Evolutionary conservation across 2,888 invertebrate species (phyloP).

Genomic region (Netelia melanura): DNA sequence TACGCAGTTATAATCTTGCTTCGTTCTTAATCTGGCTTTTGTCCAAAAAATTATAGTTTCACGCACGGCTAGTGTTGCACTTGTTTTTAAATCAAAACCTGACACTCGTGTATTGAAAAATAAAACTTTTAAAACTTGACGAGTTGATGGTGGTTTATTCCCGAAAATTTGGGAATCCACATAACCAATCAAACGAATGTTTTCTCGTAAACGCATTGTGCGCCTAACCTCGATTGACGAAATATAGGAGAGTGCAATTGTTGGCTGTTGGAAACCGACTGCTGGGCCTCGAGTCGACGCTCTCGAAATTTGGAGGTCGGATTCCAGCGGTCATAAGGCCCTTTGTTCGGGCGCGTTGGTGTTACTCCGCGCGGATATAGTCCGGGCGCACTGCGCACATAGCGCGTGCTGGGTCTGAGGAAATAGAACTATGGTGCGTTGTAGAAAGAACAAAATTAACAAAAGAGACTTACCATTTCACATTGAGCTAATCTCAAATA

Average conservation of each 20-base stretch:
- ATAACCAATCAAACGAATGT: constrained; percentile 40
- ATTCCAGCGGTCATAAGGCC: constrained; percentile 22
- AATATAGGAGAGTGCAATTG: constrained; percentile 28
- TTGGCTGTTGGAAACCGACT: constrained; percentile 9
- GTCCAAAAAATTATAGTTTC: no score
- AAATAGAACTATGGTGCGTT: no score
- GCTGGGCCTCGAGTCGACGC: constrained; percentile 29
- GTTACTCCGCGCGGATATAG: constrained; percentile 19
- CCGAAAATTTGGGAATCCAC: background rate
- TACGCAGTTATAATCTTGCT: no score
- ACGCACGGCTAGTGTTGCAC: no score
- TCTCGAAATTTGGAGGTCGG: constrained; percentile 24
- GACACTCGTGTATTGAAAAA: no score
- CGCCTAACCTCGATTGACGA: constrained; percentile 28
- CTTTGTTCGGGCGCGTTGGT: constrained; percentile 30
- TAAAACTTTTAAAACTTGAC: no score
- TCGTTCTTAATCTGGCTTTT: no score
- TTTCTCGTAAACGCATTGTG: constrained; percentile 43
- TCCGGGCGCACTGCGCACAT: no score
- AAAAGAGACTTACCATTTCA: constrained; percentile 6
- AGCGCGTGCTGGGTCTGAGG: no score
- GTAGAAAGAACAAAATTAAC: no score
- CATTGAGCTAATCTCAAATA: constrained; percentile 23
- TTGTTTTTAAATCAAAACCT: no score
- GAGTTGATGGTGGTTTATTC: no score